Evolutionary conservation across 2,113 vertebrate genomes (phyloP).

Genomic region (Oxygymnocypris stewartii): DNA sequence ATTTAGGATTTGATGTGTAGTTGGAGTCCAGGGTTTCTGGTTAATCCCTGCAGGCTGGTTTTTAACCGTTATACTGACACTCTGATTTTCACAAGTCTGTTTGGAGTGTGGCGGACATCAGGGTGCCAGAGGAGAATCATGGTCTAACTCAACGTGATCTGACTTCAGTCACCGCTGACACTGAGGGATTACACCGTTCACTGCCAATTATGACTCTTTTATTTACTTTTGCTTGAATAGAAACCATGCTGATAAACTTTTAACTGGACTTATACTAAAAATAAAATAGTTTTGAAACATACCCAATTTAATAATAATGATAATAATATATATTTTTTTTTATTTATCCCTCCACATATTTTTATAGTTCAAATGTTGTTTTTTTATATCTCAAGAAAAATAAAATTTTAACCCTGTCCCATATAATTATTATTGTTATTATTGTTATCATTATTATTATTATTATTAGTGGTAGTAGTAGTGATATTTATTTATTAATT

Average conservation of each 20-base stretch:
- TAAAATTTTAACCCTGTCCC: too few relatives aligned
- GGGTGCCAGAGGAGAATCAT: not conserved
- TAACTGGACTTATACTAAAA: not conserved
- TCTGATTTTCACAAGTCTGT: conserved; percentile 23
- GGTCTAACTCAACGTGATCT: not conserved
- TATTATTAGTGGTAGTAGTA: too few relatives aligned
- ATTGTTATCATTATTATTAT: too few relatives aligned
- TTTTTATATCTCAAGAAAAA: too few relatives aligned
- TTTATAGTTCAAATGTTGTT: too few relatives aligned
- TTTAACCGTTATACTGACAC: conserved; percentile 13
- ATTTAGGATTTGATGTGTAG: conserved; percentile 82
- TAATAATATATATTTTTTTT: too few relatives aligned
- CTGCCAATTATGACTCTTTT: not conserved
- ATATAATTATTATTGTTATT: too few relatives aligned
- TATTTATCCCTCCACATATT: too few relatives aligned
- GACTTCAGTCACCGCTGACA: conserved; percentile 10
- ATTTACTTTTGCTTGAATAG: not conserved
- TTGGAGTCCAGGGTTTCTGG: conserved; percentile 5
- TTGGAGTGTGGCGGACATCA: not conserved
- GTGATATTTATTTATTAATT: too few relatives aligned
- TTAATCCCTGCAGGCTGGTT: not conserved
- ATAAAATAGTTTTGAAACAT: not conserved
- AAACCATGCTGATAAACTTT: not conserved
- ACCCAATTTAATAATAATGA: not conserved
- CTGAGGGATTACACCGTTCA: conserved; percentile 44